A percentile compares a stretch with the other conserved stretches of the same genome.
These are phyloP conservation scores for Luperina nickerlii DNA, from an alignment of 2,888 invertebrate genomes.

Conservation along the genomic window DNA sequence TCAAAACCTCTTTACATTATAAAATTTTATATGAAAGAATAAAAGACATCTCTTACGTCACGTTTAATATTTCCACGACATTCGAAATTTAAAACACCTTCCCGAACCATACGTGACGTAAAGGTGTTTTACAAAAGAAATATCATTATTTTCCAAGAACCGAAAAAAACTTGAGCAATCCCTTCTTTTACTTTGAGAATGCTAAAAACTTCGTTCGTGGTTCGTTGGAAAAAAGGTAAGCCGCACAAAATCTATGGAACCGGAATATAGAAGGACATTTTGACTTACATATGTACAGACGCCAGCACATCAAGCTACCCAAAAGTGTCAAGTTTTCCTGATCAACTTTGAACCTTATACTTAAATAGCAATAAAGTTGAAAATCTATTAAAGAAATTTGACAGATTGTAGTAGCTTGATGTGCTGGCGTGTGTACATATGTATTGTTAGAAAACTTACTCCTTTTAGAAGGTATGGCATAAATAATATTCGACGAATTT, in stretches of 20 bases:
- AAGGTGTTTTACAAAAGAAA: slow-evolving; percentile 27
- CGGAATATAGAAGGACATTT: slow-evolving; percentile 36
- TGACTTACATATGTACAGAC: slow-evolving; percentile 20
- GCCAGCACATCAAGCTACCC: no score
- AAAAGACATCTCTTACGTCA: background rate
- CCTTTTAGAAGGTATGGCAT: background rate
- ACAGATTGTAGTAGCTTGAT: no score
- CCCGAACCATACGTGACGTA: slow-evolving; percentile 14
- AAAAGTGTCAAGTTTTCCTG: no score
- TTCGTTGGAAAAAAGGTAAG: slow-evolving; percentile 29
- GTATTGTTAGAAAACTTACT: slow-evolving; percentile 31
- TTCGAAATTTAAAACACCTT: slow-evolving; percentile 29
- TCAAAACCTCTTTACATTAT: background rate
- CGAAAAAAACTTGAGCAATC: slow-evolving; percentile 55
- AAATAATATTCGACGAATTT: slow-evolving; percentile 23
- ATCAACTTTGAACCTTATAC: no score
- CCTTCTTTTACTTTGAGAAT: slow-evolving; percentile 45
- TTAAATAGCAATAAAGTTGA: no score
- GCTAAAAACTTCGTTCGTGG: slow-evolving; percentile 40
- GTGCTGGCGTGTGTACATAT: background rate
- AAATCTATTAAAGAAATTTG: no score
- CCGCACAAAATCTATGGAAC: slow-evolving; percentile 26
- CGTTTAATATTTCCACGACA: slow-evolving; percentile 3
- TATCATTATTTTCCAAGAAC: slow-evolving; percentile 30
- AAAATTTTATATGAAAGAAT: background rate